phyloP scores from a whole-genome alignment of 2,888 invertebrate species.

The Ceramica pisi region DNA sequence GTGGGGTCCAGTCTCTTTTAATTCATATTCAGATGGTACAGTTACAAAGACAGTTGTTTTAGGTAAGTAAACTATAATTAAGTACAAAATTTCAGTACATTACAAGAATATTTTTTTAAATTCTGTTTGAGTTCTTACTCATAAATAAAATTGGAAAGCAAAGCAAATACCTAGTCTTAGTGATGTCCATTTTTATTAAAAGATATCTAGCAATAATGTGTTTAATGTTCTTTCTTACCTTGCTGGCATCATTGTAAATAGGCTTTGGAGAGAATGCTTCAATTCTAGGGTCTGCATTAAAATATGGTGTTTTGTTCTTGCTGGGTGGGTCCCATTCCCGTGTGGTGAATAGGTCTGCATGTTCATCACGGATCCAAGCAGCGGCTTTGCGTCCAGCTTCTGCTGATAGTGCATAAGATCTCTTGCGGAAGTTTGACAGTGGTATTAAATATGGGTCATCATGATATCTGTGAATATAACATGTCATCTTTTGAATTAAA shows the following conservation, averaged over 20 bases:
- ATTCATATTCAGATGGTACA: no score
- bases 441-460: slow-evolving; percentile 98
- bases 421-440: slow-evolving; percentile 92
- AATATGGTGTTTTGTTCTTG: slow-evolving; percentile 85
- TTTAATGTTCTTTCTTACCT: slow-evolving; percentile 80
- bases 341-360: slow-evolving; percentile 93
- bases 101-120: no score
- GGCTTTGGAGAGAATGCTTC: slow-evolving; percentile 93
- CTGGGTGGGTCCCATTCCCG: slow-evolving; percentile 92
- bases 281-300: slow-evolving; percentile 92
- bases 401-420: slow-evolving; percentile 94
- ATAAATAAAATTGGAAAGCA: neutral
- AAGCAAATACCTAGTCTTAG: neutral
- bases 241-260: slow-evolving; percentile 93
- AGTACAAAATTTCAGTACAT: no score
- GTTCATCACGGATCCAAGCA: slow-evolving; percentile 94
- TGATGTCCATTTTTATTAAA: neutral
- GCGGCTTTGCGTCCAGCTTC: slow-evolving; percentile 97
- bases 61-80: no score
- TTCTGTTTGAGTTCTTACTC: no score
- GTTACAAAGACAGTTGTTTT: no score
- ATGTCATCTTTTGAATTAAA: neutral
- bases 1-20: no score
- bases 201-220: neutral
- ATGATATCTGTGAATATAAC: slow-evolving; percentile 90